Percentiles rank a stretch among this genome's conserved stretches.
These are phyloP conservation scores for Heliconius himera DNA, from an alignment of 1,140 invertebrate species.

Conservation along the genomic window DNA sequence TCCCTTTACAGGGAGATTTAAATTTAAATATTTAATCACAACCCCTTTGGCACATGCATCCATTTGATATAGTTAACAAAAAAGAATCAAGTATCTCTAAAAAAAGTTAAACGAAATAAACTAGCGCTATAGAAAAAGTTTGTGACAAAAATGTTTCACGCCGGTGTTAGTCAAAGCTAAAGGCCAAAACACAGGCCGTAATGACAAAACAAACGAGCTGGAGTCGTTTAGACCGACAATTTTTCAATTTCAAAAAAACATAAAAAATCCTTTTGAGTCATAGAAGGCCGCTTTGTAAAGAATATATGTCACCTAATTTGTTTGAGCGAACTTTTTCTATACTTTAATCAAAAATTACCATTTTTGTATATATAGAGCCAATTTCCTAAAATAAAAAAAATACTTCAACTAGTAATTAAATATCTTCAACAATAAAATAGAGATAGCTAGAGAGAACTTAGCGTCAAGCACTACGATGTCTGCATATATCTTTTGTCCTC, in stretches of 20 bases:
- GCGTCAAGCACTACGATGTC: too few relatives aligned
- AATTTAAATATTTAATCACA: background rate
- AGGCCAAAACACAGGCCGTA: conserved; percentile 18
- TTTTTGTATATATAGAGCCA: background rate
- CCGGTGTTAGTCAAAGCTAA: conserved; percentile 21
- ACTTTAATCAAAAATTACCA: background rate
- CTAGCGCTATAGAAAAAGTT: background rate
- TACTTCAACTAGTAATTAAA: too few relatives aligned
- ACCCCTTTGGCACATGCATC: background rate
- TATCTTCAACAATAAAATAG: too few relatives aligned
- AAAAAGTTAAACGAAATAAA: background rate
- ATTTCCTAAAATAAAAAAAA: too few relatives aligned
- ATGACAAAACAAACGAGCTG: conserved; percentile 13
- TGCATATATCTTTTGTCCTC: too few relatives aligned
- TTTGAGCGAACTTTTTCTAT: background rate
- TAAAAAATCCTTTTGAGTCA: conserved; percentile 9
- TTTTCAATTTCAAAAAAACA: background rate
- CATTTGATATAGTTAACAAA: background rate
- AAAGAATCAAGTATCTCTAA: too few relatives aligned
- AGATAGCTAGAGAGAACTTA: too few relatives aligned
- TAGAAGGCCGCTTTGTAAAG: conserved; percentile 13
- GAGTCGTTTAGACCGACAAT: conserved; percentile 15
- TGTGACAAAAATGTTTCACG: conserved; percentile 18
- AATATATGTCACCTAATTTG: conserved; percentile 14
- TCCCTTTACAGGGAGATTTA: too few relatives aligned